phyloP scores from a whole-genome alignment of 2,888 invertebrate genomes.

The Willowsia nigromaculata region DNA sequence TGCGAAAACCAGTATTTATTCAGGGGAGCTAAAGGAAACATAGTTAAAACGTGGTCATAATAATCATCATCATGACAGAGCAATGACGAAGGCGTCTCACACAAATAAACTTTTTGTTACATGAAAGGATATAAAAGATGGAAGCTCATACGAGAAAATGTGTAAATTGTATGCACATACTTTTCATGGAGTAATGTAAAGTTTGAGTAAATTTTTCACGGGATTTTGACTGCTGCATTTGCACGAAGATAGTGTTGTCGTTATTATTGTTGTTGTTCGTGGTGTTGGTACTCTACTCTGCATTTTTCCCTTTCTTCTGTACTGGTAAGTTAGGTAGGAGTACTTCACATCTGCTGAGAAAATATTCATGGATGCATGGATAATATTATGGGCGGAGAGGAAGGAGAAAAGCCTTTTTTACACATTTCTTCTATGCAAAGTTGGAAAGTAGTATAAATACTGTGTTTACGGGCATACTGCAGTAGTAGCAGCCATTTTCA shows the following conservation, averaged over 20 bases:
- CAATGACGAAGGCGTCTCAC: neutral
- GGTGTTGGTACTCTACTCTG: neutral
- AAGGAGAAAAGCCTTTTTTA: neutral
- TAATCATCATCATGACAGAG: slow-evolving; percentile 1
- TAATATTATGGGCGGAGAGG: slow-evolving; percentile 44
- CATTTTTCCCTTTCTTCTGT: neutral
- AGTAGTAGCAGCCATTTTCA: slow-evolving; percentile 46
- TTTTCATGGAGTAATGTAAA: slow-evolving; percentile 8
- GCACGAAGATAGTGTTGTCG: slow-evolving; percentile 19
- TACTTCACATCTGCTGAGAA: slow-evolving; percentile 10
- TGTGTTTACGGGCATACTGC: neutral
- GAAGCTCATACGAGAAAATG: neutral
- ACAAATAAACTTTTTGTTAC: neutral
- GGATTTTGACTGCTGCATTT: slow-evolving; percentile 49
- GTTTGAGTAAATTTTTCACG: slow-evolving; percentile 47
- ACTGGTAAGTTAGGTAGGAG: neutral
- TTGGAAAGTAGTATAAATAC: neutral
- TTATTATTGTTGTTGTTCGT: slow-evolving; percentile 13
- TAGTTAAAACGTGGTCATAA: neutral
- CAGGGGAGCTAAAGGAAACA: neutral
- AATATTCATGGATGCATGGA: slow-evolving; percentile 62
- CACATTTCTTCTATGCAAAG: neutral
- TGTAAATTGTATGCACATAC: neutral
- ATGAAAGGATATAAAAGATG: neutral
- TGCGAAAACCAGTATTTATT: slow-evolving; percentile 20